Percentiles rank a stretch among this genome's conserved stretches.
phyloP scores from a whole-genome alignment of 2,113 vertebrate genomes.

The Mystacornis crossleyi region DNA sequence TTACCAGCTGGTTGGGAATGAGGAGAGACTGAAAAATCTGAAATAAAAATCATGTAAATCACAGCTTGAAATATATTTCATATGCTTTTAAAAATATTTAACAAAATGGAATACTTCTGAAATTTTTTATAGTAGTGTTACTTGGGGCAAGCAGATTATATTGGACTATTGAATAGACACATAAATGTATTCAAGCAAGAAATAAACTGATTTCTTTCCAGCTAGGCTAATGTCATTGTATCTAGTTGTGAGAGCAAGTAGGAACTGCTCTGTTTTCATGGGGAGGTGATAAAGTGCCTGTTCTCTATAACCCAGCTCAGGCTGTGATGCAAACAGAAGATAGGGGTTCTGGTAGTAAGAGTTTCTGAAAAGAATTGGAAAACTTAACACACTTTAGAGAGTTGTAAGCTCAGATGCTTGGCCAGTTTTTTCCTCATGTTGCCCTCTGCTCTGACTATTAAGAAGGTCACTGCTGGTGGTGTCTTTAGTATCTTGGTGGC shows the following conservation, averaged over 20 bases:
- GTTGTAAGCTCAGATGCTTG: neutral
- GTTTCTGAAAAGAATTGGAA: neutral
- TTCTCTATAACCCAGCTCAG: neutral
- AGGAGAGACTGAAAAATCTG: neutral
- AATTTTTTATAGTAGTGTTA: neutral
- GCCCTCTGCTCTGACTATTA: neutral
- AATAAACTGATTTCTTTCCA: neutral
- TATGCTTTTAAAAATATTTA: neutral
- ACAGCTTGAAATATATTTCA: neutral
- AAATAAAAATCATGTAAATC: neutral
- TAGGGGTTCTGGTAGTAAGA: neutral
- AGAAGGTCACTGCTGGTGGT: neutral
- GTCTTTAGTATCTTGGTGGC: neutral
- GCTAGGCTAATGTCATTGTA: too few relatives aligned
- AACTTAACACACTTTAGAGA: neutral
- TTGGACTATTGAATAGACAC: neutral
- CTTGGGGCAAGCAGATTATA: neutral
- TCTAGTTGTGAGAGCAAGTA: neutral
- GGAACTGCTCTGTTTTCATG: neutral
- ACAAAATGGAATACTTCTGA: neutral
- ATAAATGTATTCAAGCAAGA: neutral
- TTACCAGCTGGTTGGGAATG: neutral
- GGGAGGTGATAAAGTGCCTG: accelerated
- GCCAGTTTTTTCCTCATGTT: neutral
- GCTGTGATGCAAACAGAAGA: neutral